Evolutionary conservation across 2,888 invertebrate species (phyloP), one percentile per base, ranked within the genome.

Genomic region (Dinocampus coccinellae): DNA sequence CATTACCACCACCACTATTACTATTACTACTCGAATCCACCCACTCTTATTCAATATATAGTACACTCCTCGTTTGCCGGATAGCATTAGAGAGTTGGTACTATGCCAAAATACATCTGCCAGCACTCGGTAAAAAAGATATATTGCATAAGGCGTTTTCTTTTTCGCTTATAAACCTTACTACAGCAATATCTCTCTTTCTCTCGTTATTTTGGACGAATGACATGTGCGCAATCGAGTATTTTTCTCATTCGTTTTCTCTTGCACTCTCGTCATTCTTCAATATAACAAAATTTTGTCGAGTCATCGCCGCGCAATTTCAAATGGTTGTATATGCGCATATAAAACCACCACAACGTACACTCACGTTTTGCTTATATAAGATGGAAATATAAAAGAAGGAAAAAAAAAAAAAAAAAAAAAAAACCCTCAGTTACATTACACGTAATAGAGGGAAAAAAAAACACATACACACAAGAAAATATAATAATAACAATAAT

Each of bases 71-170:
- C 78, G 79, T 68, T 81, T 81, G 80, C 81, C 78, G 81, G 81
- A 82, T 83, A 83, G 81, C 81, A 82, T 84, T 84, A 82, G 77
- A 81, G 80, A 76, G 76, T 80, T 84, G 84, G 80, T 81, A 70
- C 66, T 73, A 73, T 79, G 83, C 84, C 84, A 84, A 82, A 78
- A 79, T 82, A 82, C 80, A 83, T 83, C 79, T 80, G 80, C 80
- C 79, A 78, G 77, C 78, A 70, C 78, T 83, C 76, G 72, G 64
- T 29, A 47, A 64, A 64, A 52, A 64, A 64, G 63, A 64, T 64
- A 52, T 52, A 64, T 64, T 64, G 63, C 63, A 64, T 52, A 33
- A 64, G 26, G 47, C 22, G 20, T 24, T 39, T 29, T 52, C 39
- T 64, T 62, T 10, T 39, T n/a, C 42, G 62, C 42, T 47, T 47